phyloP scores from a whole-genome alignment of 2,888 invertebrate species.

The Chymomyza fuscimana region DNA sequence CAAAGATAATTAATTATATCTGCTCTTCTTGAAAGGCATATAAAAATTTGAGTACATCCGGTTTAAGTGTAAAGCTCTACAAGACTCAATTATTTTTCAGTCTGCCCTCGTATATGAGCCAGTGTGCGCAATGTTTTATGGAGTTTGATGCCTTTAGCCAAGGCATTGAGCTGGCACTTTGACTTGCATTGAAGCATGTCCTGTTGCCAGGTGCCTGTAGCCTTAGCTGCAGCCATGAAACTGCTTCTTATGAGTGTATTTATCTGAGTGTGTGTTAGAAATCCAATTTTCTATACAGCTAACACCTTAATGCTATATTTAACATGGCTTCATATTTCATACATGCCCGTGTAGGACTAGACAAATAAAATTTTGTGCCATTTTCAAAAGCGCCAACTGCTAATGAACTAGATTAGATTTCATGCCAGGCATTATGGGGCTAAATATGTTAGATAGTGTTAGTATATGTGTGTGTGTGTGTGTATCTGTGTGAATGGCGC shows the following conservation, averaged over 20 bases:
- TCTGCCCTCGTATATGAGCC: background rate
- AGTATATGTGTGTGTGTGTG: background rate
- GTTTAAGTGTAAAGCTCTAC: too few species aligned
- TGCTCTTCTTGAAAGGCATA: too few species aligned
- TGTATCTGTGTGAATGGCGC: constrained; percentile 12
- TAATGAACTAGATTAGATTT: constrained; percentile 59
- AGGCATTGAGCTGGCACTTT: background rate
- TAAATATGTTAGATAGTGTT: background rate
- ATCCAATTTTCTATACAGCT: background rate
- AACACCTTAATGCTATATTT: constrained; percentile 16
- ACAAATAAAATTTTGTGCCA: constrained; percentile 28
- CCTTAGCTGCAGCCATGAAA: too few species aligned
- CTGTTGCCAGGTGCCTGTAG: background rate
- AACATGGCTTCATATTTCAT: constrained; percentile 28
- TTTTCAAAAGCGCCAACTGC: constrained; percentile 37
- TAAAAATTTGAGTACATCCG: too few species aligned
- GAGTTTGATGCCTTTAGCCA: constrained; percentile 18
- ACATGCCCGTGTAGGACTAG: background rate
- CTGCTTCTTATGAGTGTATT: background rate
- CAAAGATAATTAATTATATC: too few species aligned
- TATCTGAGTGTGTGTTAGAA: background rate
- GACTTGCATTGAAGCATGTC: background rate
- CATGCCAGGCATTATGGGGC: constrained; percentile 12
- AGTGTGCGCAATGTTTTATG: constrained; percentile 2
- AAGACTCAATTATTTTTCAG: background rate